Percentiles rank a stretch among this genome's conserved stretches.
Conservation (phyloP, 2,797 vertebrate species). For the Chelmon rostratus region DNA sequence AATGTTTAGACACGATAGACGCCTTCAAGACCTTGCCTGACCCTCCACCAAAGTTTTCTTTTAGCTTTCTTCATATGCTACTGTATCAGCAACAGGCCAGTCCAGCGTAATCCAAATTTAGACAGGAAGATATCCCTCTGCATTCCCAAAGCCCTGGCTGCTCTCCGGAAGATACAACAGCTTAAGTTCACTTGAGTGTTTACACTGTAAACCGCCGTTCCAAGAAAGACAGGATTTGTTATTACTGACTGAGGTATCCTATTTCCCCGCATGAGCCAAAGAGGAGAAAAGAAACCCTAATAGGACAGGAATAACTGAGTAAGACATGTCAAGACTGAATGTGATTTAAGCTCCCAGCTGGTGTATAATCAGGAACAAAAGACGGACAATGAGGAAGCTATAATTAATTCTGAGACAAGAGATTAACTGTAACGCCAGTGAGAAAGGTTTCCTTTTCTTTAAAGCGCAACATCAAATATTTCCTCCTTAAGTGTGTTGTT, state of each 20-base stretch:
- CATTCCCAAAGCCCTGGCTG: conserved; percentile 28
- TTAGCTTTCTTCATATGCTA: conserved; percentile 22
- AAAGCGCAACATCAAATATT: conserved; percentile 36
- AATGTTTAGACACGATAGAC: conserved; percentile 30
- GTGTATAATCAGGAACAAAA: conserved; percentile 40
- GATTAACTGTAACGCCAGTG: conserved; percentile 28
- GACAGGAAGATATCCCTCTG: conserved; percentile 27
- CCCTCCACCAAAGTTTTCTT: conserved; percentile 14
- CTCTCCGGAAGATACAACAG: conserved; percentile 45
- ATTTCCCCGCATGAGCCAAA: conserved; percentile 71
- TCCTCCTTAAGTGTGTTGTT: conserved; percentile 33
- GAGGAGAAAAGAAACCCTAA: conserved; percentile 57
- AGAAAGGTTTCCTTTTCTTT: conserved; percentile 43
- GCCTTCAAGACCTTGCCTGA: conserved; percentile 25
- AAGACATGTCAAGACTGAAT: conserved; percentile 51
- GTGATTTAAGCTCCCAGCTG: conserved; percentile 49
- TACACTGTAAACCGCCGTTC: conserved; percentile 79
- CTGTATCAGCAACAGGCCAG: conserved; percentile 22
- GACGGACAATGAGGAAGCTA: conserved; percentile 17
- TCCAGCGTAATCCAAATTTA: conserved; percentile 46
- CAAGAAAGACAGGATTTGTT: conserved; percentile 80
- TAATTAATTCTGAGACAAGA: conserved; percentile 19
- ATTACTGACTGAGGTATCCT: conserved; percentile 66
- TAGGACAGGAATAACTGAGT: conserved; percentile 62
- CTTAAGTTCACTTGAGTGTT: conserved; percentile 76